Evolutionary conservation across 2,113 vertebrate genomes (phyloP).

Genomic region (Ivindomyrus marchei): DNA sequence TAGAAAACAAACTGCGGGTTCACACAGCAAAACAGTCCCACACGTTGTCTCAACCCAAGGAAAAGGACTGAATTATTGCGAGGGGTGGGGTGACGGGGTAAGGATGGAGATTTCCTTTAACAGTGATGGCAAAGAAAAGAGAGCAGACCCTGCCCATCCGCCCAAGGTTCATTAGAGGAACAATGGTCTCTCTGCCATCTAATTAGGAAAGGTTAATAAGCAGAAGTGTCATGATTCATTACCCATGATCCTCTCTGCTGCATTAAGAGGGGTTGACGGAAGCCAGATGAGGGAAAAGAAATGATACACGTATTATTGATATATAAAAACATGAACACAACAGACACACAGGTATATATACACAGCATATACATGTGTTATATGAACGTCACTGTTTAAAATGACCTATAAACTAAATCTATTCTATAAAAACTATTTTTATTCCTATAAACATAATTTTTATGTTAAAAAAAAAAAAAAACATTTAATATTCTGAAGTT

Average conservation of each 20-base stretch:
- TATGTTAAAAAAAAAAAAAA: not conserved
- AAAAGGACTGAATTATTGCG: constrained; percentile 47
- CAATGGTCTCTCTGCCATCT: constrained; percentile 80
- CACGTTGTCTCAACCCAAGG: constrained; percentile 55
- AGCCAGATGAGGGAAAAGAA: constrained; percentile 21
- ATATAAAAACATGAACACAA: not conserved
- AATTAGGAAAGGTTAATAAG: constrained; percentile 98
- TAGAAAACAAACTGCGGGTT: constrained; percentile 53
- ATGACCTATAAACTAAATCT: not conserved
- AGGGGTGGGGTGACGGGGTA: not conserved
- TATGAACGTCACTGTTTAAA: too few relatives aligned
- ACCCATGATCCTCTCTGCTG: constrained; percentile 39
- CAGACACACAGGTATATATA: not conserved
- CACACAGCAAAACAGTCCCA: constrained; percentile 34
- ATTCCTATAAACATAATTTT: not conserved
- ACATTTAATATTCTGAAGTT: not conserved
- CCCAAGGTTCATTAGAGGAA: constrained; percentile 93
- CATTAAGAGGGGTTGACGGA: constrained; percentile 17
- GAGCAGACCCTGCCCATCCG: constrained; percentile 73
- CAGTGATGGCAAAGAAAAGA: constrained; percentile 67
- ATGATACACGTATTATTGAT: not conserved
- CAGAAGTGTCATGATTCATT: constrained; percentile 68
- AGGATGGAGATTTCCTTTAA: constrained; percentile 69
- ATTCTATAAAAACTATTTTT: not conserved
- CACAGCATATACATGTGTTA: too few relatives aligned